Percentiles rank a stretch among this genome's conserved stretches.
These are phyloP conservation scores for Xestobium rufovillosum DNA, from an alignment of 2,888 invertebrate species.

Conservation along the genomic window DNA sequence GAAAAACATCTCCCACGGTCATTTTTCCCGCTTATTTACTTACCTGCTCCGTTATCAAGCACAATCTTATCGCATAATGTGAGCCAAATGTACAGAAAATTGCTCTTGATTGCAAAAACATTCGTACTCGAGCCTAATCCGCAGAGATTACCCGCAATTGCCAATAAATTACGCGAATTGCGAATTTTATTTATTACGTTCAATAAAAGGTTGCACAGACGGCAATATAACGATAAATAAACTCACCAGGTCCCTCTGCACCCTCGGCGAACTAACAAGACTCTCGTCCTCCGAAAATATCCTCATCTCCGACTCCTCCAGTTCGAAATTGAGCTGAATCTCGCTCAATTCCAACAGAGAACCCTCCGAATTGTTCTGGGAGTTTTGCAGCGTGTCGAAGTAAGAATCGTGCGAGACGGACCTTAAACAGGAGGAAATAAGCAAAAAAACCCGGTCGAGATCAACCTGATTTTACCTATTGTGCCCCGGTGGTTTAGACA, in stretches of 20 bases:
- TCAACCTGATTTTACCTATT: slow-evolving; percentile 45
- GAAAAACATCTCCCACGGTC: too few species aligned
- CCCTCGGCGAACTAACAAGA: slow-evolving; percentile 51
- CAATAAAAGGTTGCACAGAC: too few species aligned
- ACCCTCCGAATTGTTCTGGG: slow-evolving; percentile 43
- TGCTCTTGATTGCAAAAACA: too few species aligned
- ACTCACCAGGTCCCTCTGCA: slow-evolving; percentile 42
- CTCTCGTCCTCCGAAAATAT: slow-evolving; percentile 86
- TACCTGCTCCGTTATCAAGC: too few species aligned
- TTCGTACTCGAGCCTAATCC: too few species aligned
- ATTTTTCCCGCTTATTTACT: too few species aligned
- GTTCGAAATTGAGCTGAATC: slow-evolving; percentile 72
- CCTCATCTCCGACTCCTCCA: slow-evolving; percentile 77
- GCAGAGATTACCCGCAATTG: too few species aligned
- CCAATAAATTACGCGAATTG: too few species aligned
- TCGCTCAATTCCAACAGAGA: slow-evolving; percentile 67
- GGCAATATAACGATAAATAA: too few species aligned
- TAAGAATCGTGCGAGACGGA: slow-evolving; percentile 92
- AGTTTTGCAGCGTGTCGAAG: slow-evolving; percentile 70
- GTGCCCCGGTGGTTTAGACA: slow-evolving; percentile 46
- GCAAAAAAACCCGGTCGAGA: not conserved
- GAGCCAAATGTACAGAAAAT: too few species aligned
- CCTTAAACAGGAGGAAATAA: slow-evolving; percentile 39
- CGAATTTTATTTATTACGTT: too few species aligned
- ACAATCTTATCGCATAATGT: too few species aligned